Evolutionary conservation across 1,140 invertebrate species (phyloP), one percentile per base, ranked within the genome.

Genomic region (Oncopeltus fasciatus): DNA sequence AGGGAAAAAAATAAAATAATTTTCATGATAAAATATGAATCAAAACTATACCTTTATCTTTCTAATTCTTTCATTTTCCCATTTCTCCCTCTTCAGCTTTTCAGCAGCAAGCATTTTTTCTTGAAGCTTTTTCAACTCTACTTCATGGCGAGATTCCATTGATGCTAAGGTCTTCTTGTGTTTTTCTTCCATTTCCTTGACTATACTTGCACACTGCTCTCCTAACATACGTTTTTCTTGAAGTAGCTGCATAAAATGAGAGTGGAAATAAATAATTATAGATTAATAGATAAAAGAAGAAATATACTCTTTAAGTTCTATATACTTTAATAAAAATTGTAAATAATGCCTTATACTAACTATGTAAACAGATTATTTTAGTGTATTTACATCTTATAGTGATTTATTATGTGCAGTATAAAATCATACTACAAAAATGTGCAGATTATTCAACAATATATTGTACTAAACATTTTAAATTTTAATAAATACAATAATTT

Each of bases 1-100:
- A n/a, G n/a, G n/a, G n/a, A n/a, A n/a, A n/a, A n/a, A n/a, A n/a
- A n/a, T n/a, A n/a, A n/a, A n/a, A n/a, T n/a, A n/a, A n/a, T n/a
- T n/a, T n/a, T n/a, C n/a, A n/a, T n/a, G n/a, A n/a, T n/a, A n/a
- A n/a, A n/a, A n/a, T n/a, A n/a, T n/a, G n/a, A n/a, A n/a, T n/a
- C n/a, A n/a, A n/a, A n/a, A n/a, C n/a, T n/a, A n/a, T 64, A 82
- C 81, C 72, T 85, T 84, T 63, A 86, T 85, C 71, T 85, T 85
- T 63, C 83, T 79, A 0, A 83, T 85, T 70, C 84, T 85, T 21
- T 76, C 74, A 58, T 83, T 82, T 21, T 85, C 76, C 83, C 83
- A 86, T 66, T 80, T 75, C 67, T 84, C 83, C 18, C 81, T 74
- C 18, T 79, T 72, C 8, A 83, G 73, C 72, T 84, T 86, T 69